These are phyloP conservation scores for Triops cancriformis DNA, from an alignment of 1,140 invertebrate genomes.

Conservation along the genomic window DNA sequence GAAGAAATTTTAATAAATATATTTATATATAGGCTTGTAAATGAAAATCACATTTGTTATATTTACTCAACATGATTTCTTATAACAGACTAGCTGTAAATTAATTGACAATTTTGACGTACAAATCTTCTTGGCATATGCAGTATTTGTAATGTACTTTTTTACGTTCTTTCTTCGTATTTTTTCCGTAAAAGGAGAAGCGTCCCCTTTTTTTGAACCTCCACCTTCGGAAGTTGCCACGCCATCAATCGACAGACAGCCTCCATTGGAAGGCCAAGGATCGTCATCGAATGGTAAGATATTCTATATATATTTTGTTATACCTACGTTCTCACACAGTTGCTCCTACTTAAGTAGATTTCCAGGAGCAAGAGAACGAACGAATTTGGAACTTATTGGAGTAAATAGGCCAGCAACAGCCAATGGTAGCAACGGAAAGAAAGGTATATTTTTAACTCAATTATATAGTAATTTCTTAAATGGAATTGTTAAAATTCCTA, in stretches of 20 bases:
- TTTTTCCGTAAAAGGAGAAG: not conserved
- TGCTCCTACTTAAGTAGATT: not conserved
- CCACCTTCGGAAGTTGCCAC: not conserved
- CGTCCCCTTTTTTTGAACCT: not conserved
- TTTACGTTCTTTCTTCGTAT: too few relatives aligned
- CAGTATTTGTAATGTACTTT: too few relatives aligned
- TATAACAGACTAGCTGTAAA: too few relatives aligned
- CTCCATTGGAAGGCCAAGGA: not conserved
- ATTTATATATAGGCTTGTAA: too few relatives aligned
- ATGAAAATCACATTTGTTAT: too few relatives aligned
- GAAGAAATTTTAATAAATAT: too few relatives aligned
- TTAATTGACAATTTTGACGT: too few relatives aligned
- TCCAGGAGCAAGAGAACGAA: not conserved
- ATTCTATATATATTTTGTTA: not conserved
- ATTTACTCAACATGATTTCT: too few relatives aligned
- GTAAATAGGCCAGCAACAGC: not conserved
- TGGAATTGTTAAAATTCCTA: not conserved
- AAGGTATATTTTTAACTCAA: not conserved
- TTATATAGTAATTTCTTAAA: not conserved
- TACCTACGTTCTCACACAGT: not conserved
- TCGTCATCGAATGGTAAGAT: not conserved
- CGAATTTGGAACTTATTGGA: not conserved
- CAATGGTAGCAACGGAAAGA: not conserved
- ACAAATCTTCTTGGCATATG: too few relatives aligned
- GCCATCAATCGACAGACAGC: not conserved